These are phyloP conservation scores for Pissodes strobi DNA, from an alignment of 1,140 invertebrate species.

Conservation along the genomic window DNA sequence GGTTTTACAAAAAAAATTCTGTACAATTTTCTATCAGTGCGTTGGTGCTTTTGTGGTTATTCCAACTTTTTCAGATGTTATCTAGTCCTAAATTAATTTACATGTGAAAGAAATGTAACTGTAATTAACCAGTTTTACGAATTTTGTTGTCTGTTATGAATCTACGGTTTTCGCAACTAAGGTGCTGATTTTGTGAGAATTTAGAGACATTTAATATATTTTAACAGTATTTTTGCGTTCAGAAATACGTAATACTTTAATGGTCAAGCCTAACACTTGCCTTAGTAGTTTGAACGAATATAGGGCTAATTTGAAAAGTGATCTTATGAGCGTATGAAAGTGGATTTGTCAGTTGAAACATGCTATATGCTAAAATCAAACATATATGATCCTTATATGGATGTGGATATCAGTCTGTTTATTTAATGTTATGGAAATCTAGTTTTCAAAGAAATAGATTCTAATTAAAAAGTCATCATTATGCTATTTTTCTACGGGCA, in stretches of 20 bases:
- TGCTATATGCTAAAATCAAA: too few species aligned
- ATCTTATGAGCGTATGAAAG: neutral
- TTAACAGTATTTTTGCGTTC: conserved; percentile 5
- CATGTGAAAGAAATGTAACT: neutral
- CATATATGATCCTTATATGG: too few species aligned
- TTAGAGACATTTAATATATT: conserved; percentile 7
- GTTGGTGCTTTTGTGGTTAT: conserved; percentile 13
- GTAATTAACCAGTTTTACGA: neutral
- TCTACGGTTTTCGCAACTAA: neutral
- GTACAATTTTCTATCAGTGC: neutral
- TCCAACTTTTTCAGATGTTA: conserved; percentile 21
- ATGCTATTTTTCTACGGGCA: too few species aligned
- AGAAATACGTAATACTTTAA: neutral
- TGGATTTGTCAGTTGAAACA: neutral
- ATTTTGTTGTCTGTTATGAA: too few species aligned
- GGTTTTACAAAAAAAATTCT: neutral
- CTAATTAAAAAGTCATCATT: too few species aligned
- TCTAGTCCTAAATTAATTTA: conserved; percentile 37
- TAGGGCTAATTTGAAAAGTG: neutral
- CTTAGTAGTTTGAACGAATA: conserved; percentile 5
- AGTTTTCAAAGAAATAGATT: too few species aligned
- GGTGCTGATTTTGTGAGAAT: conserved; percentile 28
- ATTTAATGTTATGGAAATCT: too few species aligned
- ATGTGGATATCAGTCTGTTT: too few species aligned
- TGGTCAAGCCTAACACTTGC: conserved; percentile 25